Percentiles rank a stretch among this genome's conserved stretches.
Conservation (phyloP, 2,797 vertebrate species). For the Characodon lateralis region DNA sequence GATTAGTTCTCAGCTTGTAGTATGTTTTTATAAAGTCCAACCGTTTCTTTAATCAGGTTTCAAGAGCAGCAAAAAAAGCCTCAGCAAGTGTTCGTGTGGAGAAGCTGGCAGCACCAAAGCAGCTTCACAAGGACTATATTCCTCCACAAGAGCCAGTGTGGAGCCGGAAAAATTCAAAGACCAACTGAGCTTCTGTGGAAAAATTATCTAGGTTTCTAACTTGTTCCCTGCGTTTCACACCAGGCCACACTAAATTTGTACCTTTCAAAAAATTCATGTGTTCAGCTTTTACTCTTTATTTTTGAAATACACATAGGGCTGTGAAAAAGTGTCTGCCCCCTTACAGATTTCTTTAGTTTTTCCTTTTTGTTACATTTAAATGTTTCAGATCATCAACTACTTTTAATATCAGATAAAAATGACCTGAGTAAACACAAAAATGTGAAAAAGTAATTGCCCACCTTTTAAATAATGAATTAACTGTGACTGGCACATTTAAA, state of each 20-base stretch:
- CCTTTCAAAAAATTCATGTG: background rate
- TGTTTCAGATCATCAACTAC: background rate
- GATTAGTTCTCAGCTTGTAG: background rate
- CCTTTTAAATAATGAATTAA: background rate
- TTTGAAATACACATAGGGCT: background rate
- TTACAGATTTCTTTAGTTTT: background rate
- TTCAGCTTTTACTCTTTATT: background rate
- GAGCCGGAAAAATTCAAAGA: slow-evolving; percentile 16
- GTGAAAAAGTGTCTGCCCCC: background rate
- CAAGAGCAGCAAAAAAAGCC: slow-evolving; percentile 62
- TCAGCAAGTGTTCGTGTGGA: slow-evolving; percentile 56
- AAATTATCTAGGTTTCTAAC: background rate
- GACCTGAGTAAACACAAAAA: background rate
- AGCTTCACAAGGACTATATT: slow-evolving; percentile 59
- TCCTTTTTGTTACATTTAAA: background rate
- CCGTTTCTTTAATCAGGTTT: slow-evolving; percentile 67
- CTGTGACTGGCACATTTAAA: background rate
- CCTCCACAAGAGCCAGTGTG: slow-evolving; percentile 65
- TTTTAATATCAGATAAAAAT: background rate
- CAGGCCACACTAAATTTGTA: background rate
- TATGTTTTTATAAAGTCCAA: background rate
- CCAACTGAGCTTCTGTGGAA: background rate
- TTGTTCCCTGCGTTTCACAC: background rate
- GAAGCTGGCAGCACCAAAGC: slow-evolving; percentile 76
- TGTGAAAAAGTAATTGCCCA: background rate